phyloP scores from a whole-genome alignment of 2,797 vertebrate species.

The Phylloscopus collybita region DNA sequence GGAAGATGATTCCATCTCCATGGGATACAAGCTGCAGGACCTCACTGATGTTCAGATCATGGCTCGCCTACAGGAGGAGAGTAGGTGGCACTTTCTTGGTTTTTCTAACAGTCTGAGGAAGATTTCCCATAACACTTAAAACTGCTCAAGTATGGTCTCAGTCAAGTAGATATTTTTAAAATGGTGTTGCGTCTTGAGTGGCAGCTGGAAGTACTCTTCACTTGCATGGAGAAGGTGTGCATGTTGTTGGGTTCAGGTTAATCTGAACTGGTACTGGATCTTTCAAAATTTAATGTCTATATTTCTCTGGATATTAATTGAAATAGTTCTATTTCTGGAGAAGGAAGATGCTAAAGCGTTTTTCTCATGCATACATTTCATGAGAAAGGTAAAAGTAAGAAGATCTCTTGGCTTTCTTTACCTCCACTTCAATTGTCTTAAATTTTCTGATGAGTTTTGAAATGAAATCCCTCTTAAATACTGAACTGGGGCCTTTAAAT shows the following conservation, averaged over 20 bases:
- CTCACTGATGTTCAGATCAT: slow-evolving; percentile 99
- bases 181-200: rapidly evolving
- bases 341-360: not conserved
- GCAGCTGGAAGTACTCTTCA: not conserved
- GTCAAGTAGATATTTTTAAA: not conserved
- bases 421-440: not conserved
- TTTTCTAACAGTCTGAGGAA: not conserved
- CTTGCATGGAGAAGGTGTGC: not conserved
- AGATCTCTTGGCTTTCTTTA: not conserved
- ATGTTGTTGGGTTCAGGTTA: not conserved
- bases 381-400: not conserved
- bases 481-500: not conserved
- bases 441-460: not conserved
- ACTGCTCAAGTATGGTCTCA: not conserved
- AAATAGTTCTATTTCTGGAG: not conserved
- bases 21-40: slow-evolving; percentile 97
- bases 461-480: not conserved
- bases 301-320: not conserved
- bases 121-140: not conserved
- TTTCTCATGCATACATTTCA: not conserved
- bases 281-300: not conserved
- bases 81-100: slow-evolving; percentile 79
- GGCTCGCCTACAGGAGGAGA: slow-evolving; percentile 98
- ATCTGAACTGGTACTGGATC: not conserved
- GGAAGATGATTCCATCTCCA: slow-evolving; percentile 93